Conservation (phyloP, 2,888 invertebrate genomes). For the Onchidella celtica region DNA sequence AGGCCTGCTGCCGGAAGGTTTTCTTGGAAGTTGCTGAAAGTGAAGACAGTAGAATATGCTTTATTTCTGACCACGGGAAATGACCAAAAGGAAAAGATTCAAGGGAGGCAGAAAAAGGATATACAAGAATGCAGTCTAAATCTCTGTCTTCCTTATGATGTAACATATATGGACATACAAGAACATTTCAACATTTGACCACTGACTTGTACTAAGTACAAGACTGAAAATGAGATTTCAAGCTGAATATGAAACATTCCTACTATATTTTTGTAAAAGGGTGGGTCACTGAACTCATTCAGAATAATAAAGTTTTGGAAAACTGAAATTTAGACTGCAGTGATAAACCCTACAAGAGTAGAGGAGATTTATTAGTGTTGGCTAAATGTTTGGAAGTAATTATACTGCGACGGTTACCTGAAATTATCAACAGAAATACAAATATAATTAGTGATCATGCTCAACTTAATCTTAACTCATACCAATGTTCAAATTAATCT, state of each 20-base stretch:
- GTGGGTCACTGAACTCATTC: not conserved
- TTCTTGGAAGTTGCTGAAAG: conserved; percentile 66
- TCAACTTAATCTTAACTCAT: too few species aligned
- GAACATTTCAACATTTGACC: not conserved
- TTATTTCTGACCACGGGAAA: not conserved
- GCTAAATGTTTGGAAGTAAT: not conserved
- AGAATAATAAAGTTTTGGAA: not conserved
- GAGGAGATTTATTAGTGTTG: not conserved
- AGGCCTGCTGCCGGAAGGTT: conserved; percentile 68
- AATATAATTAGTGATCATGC: not conserved
- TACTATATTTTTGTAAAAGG: not conserved
- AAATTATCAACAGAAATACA: not conserved
- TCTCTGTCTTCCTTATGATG: conserved; percentile 9
- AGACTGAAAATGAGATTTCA: not conserved
- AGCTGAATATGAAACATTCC: not conserved
- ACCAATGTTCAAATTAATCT: too few species aligned
- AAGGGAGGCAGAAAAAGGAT: not conserved
- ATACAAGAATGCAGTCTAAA: not conserved
- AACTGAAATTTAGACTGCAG: not conserved
- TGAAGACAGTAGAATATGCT: conserved; percentile 9
- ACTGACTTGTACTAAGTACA: not conserved
- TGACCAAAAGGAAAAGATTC: not conserved
- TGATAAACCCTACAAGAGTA: not conserved
- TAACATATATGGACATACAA: not conserved
- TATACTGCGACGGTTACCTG: not conserved